These are phyloP conservation scores for Dicyrtoma fusca DNA, from an alignment of 2,888 invertebrate species.

Conservation along the genomic window DNA sequence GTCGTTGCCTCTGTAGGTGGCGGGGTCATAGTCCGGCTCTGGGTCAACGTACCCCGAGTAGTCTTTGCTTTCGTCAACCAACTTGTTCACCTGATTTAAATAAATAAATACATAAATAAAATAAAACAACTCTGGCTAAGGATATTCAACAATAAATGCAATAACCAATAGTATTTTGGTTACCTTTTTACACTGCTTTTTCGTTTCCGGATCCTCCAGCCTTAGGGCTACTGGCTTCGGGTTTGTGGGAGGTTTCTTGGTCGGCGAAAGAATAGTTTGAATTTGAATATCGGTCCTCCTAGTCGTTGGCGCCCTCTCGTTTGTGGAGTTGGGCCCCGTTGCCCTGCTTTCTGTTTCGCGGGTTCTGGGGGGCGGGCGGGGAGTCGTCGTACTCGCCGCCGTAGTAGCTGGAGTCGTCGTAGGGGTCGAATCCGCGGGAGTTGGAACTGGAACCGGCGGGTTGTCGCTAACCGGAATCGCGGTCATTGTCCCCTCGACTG, in stretches of 20 bases:
- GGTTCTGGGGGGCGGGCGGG: constrained; percentile 30
- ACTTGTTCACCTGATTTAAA: neutral
- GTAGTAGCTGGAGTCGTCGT: constrained; percentile 46
- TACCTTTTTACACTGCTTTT: constrained; percentile 56
- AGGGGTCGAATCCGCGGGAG: constrained; percentile 43
- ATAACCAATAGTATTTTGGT: neutral
- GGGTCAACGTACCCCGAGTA: constrained; percentile 52
- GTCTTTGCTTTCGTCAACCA: constrained; percentile 53
- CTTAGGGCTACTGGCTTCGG: constrained; percentile 46
- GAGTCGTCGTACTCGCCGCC: constrained; percentile 37
- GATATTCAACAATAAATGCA: neutral
- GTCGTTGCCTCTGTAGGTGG: constrained; percentile 43
- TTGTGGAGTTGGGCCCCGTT: neutral
- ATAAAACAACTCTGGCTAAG: neutral
- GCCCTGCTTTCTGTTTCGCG: constrained; percentile 2
- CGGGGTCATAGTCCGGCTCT: constrained; percentile 53
- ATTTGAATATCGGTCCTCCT: neutral
- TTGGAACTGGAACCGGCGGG: constrained; percentile 40
- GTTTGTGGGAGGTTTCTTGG: constrained; percentile 50
- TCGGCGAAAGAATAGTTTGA: constrained; percentile 40
- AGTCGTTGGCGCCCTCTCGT: constrained; percentile 10
- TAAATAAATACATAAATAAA: neutral
- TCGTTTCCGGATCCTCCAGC: constrained; percentile 42
- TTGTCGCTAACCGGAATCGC: constrained; percentile 20
- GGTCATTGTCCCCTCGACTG: constrained; percentile 25